phyloP scores from a whole-genome alignment of 1,140 invertebrate species.

The Carposina sasakii region DNA sequence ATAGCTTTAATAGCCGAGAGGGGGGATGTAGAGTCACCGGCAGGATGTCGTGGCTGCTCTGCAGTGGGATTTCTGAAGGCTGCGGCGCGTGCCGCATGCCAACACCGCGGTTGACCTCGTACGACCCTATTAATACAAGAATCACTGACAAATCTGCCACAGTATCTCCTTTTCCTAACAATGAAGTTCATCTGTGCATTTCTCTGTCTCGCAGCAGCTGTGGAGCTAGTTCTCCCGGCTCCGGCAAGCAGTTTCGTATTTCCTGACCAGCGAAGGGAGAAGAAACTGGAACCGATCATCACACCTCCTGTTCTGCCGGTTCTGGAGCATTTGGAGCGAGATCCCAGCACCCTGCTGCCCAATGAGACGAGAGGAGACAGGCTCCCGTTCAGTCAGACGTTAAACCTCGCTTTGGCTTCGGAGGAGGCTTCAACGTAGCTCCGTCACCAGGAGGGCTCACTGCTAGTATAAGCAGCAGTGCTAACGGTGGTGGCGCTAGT shows the following conservation, averaged over 20 bases:
- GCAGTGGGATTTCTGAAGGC: constrained; percentile 71
- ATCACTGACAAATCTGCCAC: constrained; percentile 43
- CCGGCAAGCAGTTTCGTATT: constrained; percentile 54
- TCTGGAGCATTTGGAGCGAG: constrained; percentile 59
- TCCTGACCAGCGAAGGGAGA: constrained; percentile 45
- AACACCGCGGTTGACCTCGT: constrained; percentile 56
- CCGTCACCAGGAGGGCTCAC: constrained; percentile 49
- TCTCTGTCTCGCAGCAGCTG: constrained; percentile 30
- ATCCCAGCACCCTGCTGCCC: constrained; percentile 56
- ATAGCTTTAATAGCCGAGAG: constrained; percentile 25
- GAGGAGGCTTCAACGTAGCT: constrained; percentile 48
- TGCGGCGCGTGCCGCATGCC: constrained; percentile 67
- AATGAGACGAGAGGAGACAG: constrained; percentile 30
- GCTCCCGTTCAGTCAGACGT: constrained; percentile 14
- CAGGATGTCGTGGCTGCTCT: constrained; percentile 47
- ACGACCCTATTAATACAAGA: constrained; percentile 66
- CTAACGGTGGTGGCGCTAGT: constrained; percentile 42
- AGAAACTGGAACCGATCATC: constrained; percentile 55
- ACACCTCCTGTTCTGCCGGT: constrained; percentile 60
- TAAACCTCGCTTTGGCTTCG: constrained; percentile 43
- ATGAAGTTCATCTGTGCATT: constrained; percentile 50
- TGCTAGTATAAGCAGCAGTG: constrained; percentile 57
- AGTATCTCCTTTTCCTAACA: constrained; percentile 42
- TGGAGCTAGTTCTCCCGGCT: constrained; percentile 23
- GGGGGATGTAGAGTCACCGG: constrained; percentile 40